phyloP scores from a whole-genome alignment of 2,113 vertebrate genomes.

The Coracopsis vasa region DNA sequence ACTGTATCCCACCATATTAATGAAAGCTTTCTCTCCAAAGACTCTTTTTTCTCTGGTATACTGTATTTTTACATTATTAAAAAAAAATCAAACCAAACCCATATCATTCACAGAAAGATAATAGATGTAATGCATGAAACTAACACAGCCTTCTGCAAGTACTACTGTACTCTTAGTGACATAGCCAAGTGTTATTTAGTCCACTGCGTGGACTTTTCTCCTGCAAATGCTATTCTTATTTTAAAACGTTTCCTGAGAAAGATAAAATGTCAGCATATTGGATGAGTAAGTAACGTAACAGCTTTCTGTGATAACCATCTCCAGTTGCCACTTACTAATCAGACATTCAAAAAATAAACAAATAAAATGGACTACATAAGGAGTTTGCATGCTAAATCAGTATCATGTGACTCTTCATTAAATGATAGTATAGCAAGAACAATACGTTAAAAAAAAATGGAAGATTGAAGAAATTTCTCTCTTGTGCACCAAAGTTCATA shows the following conservation, averaged over 20 bases:
- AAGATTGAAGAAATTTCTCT: neutral
- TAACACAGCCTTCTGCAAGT: neutral
- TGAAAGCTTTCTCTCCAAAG: neutral
- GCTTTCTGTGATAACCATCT: neutral
- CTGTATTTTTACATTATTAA: neutral
- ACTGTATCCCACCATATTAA: neutral
- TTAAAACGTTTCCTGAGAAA: neutral
- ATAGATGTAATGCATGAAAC: neutral
- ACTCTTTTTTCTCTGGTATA: neutral
- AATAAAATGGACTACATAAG: neutral
- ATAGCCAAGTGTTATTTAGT: neutral
- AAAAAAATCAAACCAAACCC: neutral
- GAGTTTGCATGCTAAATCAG: neutral
- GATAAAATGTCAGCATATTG: neutral
- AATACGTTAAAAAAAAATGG: neutral
- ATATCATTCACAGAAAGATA: neutral
- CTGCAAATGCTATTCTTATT: neutral
- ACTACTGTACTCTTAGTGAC: neutral
- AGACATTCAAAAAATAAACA: neutral
- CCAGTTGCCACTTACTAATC: neutral
- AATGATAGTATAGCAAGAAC: neutral
- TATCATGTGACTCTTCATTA: neutral
- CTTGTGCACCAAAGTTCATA: neutral
- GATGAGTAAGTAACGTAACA: neutral
- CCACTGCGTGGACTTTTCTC: neutral